Percentiles rank a stretch among this genome's conserved stretches.
Conservation (phyloP, 2,113 vertebrate species). For the Centropristis striata region DNA sequence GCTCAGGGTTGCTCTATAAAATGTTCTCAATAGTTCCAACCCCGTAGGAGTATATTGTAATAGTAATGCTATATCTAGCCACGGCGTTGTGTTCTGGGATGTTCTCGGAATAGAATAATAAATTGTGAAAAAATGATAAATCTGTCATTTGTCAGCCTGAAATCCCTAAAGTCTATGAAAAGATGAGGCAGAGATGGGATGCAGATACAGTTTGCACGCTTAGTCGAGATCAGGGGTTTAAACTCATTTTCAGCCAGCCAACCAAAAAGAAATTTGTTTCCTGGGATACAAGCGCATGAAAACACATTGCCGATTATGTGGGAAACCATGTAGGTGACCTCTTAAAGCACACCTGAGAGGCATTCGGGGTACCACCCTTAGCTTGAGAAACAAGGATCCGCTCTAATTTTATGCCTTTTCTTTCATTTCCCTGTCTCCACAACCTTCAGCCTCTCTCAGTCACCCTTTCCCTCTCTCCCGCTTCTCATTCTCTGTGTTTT, state of each 20-base stretch:
- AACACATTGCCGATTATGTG: constrained; percentile 20
- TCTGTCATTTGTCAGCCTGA: constrained; percentile 59
- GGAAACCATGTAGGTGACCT: constrained; percentile 36
- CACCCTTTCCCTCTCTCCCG: constrained; percentile 23
- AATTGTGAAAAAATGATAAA: constrained; percentile 50
- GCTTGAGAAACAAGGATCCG: constrained; percentile 6
- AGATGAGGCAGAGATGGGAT: constrained; percentile 47
- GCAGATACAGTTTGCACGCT: constrained; percentile 31
- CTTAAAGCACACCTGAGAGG: constrained; percentile 37
- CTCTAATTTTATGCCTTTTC: constrained; percentile 9
- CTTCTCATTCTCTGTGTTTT: constrained; percentile 65
- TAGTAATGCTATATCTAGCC: constrained; percentile 20
- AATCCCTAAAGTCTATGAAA: constrained; percentile 53
- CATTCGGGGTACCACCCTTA: background rate
- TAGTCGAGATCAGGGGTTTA: constrained; percentile 43
- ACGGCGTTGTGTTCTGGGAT: background rate
- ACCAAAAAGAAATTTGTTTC: constrained; percentile 35
- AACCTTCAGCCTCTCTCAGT: constrained; percentile 24
- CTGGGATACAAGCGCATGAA: constrained; percentile 3
- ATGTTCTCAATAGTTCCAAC: constrained; percentile 10
- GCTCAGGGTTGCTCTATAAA: background rate
- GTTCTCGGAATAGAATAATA: constrained; percentile 47
- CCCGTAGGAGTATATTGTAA: constrained; percentile 25
- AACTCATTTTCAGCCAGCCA: constrained; percentile 37
- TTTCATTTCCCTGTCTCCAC: constrained; percentile 20